Percentiles rank a stretch among this genome's conserved stretches.
Evolutionary conservation across 2,888 invertebrate genomes (phyloP).

Genomic region (Spisula solida): DNA sequence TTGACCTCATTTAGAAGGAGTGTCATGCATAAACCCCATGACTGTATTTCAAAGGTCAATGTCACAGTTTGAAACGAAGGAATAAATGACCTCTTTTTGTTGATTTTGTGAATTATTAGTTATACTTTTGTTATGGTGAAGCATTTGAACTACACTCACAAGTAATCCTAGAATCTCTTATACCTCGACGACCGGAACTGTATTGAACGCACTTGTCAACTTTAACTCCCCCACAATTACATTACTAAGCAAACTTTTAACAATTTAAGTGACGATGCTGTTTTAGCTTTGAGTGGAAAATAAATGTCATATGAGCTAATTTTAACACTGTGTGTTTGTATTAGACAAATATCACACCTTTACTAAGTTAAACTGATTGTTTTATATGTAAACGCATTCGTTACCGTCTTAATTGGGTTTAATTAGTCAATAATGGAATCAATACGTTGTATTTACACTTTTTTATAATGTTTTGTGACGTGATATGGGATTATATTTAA

Average conservation of each 20-base stretch:
- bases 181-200: too few relatives aligned
- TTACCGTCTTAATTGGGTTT: not conserved
- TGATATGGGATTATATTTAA: not conserved
- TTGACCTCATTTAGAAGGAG: too few relatives aligned
- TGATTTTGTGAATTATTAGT: too few relatives aligned
- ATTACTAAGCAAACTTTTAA: not conserved
- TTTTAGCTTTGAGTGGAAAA: not conserved
- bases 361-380: not conserved
- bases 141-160: too few relatives aligned
- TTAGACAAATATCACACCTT: slow-evolving; percentile 19
- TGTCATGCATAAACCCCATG: too few relatives aligned
- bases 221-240: too few relatives aligned
- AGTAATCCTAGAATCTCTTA: too few relatives aligned
- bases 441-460: not conserved
- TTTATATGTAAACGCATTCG: not conserved
- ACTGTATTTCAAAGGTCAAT: too few relatives aligned
- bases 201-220: too few relatives aligned
- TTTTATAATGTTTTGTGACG: not conserved
- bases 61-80: too few relatives aligned
- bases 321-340: not conserved
- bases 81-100: too few relatives aligned
- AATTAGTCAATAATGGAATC: not conserved
- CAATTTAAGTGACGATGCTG: not conserved
- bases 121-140: too few relatives aligned
- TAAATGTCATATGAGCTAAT: slow-evolving; percentile 6